phyloP scores from a whole-genome alignment of 64 coral and sea anemone species.

The Acropora yongei region DNA sequence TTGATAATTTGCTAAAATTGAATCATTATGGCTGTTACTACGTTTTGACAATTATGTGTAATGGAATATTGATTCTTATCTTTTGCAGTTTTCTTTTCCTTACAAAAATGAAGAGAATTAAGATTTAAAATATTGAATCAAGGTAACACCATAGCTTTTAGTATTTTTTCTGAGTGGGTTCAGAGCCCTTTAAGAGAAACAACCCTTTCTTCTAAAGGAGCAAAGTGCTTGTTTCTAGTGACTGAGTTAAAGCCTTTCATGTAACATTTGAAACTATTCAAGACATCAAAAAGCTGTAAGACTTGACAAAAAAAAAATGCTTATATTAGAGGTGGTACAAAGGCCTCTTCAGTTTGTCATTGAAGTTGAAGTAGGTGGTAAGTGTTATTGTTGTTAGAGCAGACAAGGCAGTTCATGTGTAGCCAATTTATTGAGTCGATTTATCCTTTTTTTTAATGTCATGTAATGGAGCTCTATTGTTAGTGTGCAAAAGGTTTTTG shows the following conservation, averaged over 20 bases:
- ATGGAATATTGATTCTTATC: background rate
- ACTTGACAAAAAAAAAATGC: background rate
- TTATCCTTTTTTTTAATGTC: background rate
- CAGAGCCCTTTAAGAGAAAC: background rate
- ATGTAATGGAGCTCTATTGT: background rate
- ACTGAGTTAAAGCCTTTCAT: background rate
- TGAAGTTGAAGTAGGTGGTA: slow-evolving; percentile 36
- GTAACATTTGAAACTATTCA: background rate
- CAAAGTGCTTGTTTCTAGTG: background rate
- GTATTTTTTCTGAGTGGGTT: background rate
- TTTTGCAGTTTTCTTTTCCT: background rate
- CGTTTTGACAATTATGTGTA: background rate
- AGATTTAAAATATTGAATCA: slow-evolving; percentile 50
- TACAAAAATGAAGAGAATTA: background rate
- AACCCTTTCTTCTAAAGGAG: background rate
- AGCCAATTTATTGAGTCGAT: background rate
- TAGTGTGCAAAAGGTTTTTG: background rate
- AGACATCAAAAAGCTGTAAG: background rate
- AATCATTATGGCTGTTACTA: background rate
- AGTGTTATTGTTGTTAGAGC: background rate
- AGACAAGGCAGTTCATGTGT: background rate
- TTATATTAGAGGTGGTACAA: slow-evolving; percentile 37
- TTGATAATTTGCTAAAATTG: background rate
- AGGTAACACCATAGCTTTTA: background rate
- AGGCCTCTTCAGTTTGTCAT: slow-evolving; percentile 35